A percentile compares a stretch with the other conserved stretches of the same genome.
phyloP scores from a whole-genome alignment of 1,140 invertebrate species.

The Drosophila ercepeae region DNA sequence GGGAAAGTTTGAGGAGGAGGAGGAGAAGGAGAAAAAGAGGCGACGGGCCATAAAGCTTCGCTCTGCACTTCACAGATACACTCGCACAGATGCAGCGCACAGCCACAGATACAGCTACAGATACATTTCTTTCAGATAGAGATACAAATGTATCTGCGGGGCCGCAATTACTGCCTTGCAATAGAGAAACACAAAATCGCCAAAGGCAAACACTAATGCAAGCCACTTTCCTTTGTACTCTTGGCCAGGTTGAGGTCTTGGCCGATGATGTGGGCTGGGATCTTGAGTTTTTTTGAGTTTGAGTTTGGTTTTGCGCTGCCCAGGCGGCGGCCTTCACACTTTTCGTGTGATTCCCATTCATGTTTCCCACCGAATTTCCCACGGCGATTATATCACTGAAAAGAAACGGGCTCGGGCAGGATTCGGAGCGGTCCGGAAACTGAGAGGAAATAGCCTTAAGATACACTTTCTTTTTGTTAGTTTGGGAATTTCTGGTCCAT shows the following conservation, averaged over 20 bases:
- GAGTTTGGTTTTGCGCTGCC: slow-evolving; percentile 35
- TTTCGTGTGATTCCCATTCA: slow-evolving; percentile 31
- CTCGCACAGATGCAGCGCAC: slow-evolving; percentile 19
- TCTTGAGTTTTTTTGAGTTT: background rate
- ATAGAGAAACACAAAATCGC: slow-evolving; percentile 37
- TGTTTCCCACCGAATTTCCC: slow-evolving; percentile 23
- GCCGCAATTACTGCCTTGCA: slow-evolving; percentile 33
- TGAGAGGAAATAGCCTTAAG: slow-evolving; percentile 9
- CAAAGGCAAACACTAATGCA: slow-evolving; percentile 32
- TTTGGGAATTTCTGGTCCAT: background rate
- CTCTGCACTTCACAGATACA: slow-evolving; percentile 33
- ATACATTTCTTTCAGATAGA: slow-evolving; percentile 3
- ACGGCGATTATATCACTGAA: slow-evolving; percentile 41
- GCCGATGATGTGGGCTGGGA: background rate
- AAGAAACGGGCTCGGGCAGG: slow-evolving; percentile 16
- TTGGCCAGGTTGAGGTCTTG: slow-evolving; percentile 15
- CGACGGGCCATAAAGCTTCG: slow-evolving; percentile 59
- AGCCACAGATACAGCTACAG: slow-evolving; percentile 28
- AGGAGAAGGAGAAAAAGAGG: too few relatives aligned
- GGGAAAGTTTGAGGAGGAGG: slow-evolving; percentile 16
- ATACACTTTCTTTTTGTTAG: background rate
- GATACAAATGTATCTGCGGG: background rate
- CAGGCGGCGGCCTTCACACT: slow-evolving; percentile 29
- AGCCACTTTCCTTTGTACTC: slow-evolving; percentile 51
- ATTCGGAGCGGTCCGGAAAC: slow-evolving; percentile 22